Evolutionary conservation across 1,140 invertebrate genomes (phyloP), one percentile per base, ranked within the genome.

Genomic region (Atta cephalotes): DNA sequence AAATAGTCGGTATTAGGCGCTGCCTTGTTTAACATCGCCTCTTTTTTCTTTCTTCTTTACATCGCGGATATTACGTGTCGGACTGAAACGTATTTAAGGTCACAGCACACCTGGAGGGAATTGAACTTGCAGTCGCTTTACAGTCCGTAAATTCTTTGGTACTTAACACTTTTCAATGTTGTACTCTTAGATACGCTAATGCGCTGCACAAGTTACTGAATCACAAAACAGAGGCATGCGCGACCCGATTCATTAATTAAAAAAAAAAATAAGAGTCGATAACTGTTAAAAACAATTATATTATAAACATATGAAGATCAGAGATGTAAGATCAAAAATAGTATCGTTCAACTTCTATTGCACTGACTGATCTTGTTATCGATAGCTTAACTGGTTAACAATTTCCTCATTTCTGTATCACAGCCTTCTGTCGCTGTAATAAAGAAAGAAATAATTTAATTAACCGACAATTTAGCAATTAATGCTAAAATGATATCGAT

Each of bases 161-260:
- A 89, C 45, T 72, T 76, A 65, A 72, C 74, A 85, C 66, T 89
- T 89, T 89, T 76, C 80, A 68, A 68, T 63, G 39, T 72, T 76
- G 53, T 89, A 89, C 88, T 89, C 88, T 89, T 89, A 89, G 85
- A 88, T 76, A 80, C 53, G 63, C 62, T 82, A 68, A 80, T 56
- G 66, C 66, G 56, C 74, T 71, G 62, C 56, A 63, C 68, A 63
- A 56, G 9, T 76, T 63, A 25, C 53, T 65, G 39, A 79, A 74
- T 87, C 51, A 82, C 58, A 84, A 74, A 63, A 45, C 45, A 76
- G 80, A 72, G 49, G 35, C 66, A 74, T 51, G 51, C 86, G 58
- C 51, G 72, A 82, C 21, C 51, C 49, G 28, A 66, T 71, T 86
- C 7, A 25, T 72, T 49, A 49, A 56, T 56, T 62, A 65, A 45